These are phyloP conservation scores for Poeciliopsis paucimaculata DNA, from an alignment of 2,797 vertebrate species.

Conservation along the genomic window DNA sequence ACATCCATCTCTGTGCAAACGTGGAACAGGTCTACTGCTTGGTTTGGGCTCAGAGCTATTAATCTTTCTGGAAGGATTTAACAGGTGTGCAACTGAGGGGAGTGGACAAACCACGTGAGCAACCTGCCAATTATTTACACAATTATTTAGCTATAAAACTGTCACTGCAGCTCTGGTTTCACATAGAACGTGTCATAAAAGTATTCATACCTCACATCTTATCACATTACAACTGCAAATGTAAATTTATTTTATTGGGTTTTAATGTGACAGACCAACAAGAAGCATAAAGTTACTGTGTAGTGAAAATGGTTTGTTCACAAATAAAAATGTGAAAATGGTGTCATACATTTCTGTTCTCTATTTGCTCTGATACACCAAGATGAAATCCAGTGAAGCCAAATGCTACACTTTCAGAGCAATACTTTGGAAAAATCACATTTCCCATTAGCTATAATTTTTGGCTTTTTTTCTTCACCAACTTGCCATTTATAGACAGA, in stretches of 20 bases:
- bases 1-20: constrained; percentile 60
- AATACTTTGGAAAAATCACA: neutral
- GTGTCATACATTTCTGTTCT: neutral
- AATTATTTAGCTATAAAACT: constrained; percentile 27
- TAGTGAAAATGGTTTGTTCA: neutral
- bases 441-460: neutral
- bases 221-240: neutral
- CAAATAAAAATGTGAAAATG: neutral
- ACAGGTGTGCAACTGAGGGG: constrained; percentile 42
- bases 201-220: neutral
- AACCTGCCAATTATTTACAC: constrained; percentile 9
- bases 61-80: constrained; percentile 63
- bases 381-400: neutral
- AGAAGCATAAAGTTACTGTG: neutral
- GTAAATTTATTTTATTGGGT: neutral
- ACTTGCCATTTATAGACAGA: neutral
- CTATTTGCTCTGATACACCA: neutral
- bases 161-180: constrained; percentile 1
- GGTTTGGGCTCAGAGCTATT: constrained; percentile 49
- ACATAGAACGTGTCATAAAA: neutral
- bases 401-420: neutral
- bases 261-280: neutral
- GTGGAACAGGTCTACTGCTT: constrained; percentile 45
- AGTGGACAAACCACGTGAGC: constrained; percentile 32
- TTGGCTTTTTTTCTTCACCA: neutral